phyloP scores from a whole-genome alignment of 2,113 vertebrate species.

The Percina caprodes region DNA sequence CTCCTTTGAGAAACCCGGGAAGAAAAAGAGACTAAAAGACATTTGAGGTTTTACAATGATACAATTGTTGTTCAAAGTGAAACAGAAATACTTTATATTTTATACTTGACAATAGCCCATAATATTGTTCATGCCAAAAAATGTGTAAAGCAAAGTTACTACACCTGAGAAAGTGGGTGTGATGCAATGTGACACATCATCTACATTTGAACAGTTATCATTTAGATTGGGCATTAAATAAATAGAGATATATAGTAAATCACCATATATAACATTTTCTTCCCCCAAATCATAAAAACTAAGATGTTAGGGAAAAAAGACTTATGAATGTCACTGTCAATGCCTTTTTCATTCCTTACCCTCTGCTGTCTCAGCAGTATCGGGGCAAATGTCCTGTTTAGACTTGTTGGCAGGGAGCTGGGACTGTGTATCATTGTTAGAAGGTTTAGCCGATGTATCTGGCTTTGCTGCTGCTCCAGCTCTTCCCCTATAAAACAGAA shows the following conservation, averaged over 20 bases:
- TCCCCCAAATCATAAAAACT: neutral
- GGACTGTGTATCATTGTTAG: constrained; percentile 1
- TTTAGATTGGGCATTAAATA: too few relatives aligned
- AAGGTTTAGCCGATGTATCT: constrained; percentile 12
- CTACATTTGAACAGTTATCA: neutral
- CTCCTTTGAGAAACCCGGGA: neutral
- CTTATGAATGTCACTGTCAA: neutral
- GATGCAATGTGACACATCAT: neutral
- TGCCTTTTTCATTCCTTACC: constrained; percentile 37
- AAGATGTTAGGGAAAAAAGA: neutral
- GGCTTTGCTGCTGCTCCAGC: constrained; percentile 40
- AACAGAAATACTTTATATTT: neutral
- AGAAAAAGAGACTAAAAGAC: neutral
- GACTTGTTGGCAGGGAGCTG: constrained; percentile 46
- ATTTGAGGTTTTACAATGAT: neutral
- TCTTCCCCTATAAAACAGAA: constrained; percentile 76
- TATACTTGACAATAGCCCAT: too few relatives aligned
- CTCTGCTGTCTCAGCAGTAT: constrained; percentile 13
- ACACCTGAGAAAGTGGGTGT: neutral
- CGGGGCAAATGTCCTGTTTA: constrained; percentile 26
- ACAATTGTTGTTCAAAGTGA: neutral
- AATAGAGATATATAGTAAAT: neutral
- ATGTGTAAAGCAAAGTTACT: neutral
- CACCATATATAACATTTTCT: too few relatives aligned
- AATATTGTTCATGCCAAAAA: neutral